Evolutionary conservation across 2,888 invertebrate genomes (phyloP), one percentile per base, ranked within the genome.

Genomic region (Tromatobia lineatoria): DNA sequence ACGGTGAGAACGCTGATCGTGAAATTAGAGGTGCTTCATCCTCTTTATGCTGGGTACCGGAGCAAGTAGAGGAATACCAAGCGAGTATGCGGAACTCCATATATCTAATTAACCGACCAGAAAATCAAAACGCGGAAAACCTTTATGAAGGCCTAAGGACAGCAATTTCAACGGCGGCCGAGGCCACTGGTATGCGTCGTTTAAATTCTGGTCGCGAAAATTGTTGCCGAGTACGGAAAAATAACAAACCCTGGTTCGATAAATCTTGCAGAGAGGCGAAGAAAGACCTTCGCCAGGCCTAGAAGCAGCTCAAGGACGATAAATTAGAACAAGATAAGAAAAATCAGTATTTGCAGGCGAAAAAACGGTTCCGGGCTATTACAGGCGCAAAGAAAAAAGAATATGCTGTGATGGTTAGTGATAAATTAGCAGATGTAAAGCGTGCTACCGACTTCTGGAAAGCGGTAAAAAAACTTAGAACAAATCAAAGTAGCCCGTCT

Each of bases 211-310:
- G 8, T 10, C 8, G 42, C 11, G 3, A 0, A 25, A 50, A 20
- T 8, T 3, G 13, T n/a, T n/a, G n/a, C n/a, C 3, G 6, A 50
- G 25, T 4, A 2, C 10, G 11, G 13, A 13, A n/a, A 6, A 50
- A n/a, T 18, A 34, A 52, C 3, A 69, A 69, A 34, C 69, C 69
- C 2, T 69, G 69, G 52, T 69, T 69, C 25, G 69, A 69, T 15
- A 69, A 52, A 29, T 25, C 0, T 1, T 52, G 69, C 11, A 25
- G 10, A 23, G 50, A 69, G 15, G 69, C 50, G 1, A 69, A 52
- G 10, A 52, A 34, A 0, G 34, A 8, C 47, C 25, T 69, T n/a
- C 25, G 25, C 7, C 69, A 69, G 8, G 50, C 69, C n/a, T 34
- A 8, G 29, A 15, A 59, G 15, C 29, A 13, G 59, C 25, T 23